phyloP scores from a whole-genome alignment of 2,797 vertebrate genomes.

The Aeoliscus strigatus region DNA sequence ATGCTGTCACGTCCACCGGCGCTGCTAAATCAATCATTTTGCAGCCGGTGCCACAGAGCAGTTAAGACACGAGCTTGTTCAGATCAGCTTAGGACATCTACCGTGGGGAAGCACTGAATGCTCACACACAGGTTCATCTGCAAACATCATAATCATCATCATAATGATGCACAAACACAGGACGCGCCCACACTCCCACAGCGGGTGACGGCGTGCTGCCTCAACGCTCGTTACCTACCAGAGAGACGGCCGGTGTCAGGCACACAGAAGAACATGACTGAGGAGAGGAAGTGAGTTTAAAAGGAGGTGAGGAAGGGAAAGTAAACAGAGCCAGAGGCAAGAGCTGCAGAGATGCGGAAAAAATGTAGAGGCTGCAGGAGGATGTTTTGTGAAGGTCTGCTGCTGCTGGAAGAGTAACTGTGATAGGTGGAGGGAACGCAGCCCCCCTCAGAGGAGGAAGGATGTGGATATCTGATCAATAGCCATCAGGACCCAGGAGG shows the following conservation, averaged over 20 bases:
- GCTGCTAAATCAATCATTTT: slow-evolving; percentile 39
- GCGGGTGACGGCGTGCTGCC: slow-evolving; percentile 33
- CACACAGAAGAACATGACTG: slow-evolving; percentile 27
- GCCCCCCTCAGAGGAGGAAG: slow-evolving; percentile 42
- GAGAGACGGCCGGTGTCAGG: slow-evolving; percentile 30
- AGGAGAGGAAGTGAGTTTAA: slow-evolving; percentile 15
- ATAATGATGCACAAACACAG: slow-evolving; percentile 16
- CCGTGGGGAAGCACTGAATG: slow-evolving; percentile 22
- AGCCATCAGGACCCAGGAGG: slow-evolving; percentile 55
- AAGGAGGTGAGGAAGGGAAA: slow-evolving; percentile 7
- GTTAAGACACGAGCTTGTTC: slow-evolving; percentile 39
- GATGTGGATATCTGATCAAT: slow-evolving; percentile 70
- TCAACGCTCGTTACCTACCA: slow-evolving; percentile 11
- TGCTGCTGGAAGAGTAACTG: slow-evolving; percentile 46
- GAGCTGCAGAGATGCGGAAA: slow-evolving; percentile 16
- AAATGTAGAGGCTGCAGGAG: slow-evolving; percentile 17
- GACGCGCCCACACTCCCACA: slow-evolving; percentile 20
- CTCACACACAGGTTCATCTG: slow-evolving; percentile 33
- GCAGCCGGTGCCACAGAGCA: slow-evolving; percentile 5
- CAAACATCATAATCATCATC: slow-evolving; percentile 55
- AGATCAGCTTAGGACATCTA: slow-evolving; percentile 38
- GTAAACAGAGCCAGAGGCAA: slow-evolving; percentile 35
- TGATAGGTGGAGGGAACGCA: slow-evolving; percentile 25
- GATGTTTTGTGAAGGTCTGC: too few species aligned
- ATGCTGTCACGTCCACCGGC: not conserved